These are phyloP conservation scores for Phalanger gymnotis DNA, from an alignment of 2,797 vertebrate genomes.

Conservation along the genomic window DNA sequence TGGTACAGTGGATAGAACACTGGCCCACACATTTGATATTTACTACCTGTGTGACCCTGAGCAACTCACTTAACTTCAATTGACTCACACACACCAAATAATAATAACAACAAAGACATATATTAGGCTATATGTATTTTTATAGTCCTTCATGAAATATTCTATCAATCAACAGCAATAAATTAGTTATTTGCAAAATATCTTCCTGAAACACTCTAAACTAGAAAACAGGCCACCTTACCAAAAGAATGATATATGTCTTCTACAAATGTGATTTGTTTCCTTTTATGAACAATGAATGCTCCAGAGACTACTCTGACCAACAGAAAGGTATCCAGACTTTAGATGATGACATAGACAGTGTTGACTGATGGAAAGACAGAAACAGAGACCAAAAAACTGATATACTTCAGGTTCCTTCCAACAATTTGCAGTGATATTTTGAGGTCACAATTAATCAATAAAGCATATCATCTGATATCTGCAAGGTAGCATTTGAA, in stretches of 20 bases:
- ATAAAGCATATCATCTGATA: conserved; percentile 55
- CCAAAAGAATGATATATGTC: conserved; percentile 48
- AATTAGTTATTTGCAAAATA: conserved; percentile 65
- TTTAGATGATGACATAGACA: conserved; percentile 66
- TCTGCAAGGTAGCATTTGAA: conserved; percentile 13
- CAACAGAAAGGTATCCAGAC: conserved; percentile 68
- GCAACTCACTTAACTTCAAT: too few relatives aligned
- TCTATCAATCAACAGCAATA: conserved; percentile 64
- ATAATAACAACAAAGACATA: too few relatives aligned
- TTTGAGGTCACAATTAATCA: conserved; percentile 65
- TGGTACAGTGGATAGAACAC: too few relatives aligned
- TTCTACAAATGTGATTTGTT: too few relatives aligned
- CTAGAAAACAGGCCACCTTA: not conserved
- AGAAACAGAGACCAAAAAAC: conserved; percentile 46
- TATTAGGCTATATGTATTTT: not conserved
- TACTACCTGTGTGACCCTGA: too few relatives aligned
- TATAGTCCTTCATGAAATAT: conserved; percentile 49
- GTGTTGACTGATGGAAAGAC: conserved; percentile 70
- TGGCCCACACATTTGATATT: too few relatives aligned
- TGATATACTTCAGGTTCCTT: conserved; percentile 56
- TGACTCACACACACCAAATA: too few relatives aligned
- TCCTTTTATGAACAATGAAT: too few relatives aligned
- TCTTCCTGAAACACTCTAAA: conserved; percentile 30
- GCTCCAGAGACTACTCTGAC: conserved; percentile 46
- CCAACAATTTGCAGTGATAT: conserved; percentile 63